phyloP scores from a whole-genome alignment of 2,113 vertebrate genomes.

The Mohoua ochrocephala region DNA sequence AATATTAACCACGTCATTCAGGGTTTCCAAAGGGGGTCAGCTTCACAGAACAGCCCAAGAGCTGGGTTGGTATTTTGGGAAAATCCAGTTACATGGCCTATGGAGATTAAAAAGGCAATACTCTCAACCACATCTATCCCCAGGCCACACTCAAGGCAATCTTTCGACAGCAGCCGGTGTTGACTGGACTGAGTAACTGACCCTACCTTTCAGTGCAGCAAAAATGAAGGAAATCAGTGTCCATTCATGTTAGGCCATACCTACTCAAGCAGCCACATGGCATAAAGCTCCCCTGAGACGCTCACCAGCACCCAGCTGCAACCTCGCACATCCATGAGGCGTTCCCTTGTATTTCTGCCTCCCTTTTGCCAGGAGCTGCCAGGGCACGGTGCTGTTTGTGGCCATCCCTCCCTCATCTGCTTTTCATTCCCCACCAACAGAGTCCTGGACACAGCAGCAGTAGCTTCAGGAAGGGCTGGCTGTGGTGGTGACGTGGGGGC shows the following conservation, averaged over 20 bases:
- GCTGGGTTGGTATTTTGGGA: background rate
- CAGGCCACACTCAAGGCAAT: background rate
- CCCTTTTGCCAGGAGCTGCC: background rate
- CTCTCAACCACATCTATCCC: background rate
- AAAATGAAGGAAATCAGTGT: background rate
- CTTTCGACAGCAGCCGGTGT: background rate
- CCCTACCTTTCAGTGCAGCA: background rate
- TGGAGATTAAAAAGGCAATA: background rate
- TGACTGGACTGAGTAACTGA: background rate
- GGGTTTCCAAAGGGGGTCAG: background rate
- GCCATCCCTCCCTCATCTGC: background rate
- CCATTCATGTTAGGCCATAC: background rate
- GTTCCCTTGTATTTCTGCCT: background rate
- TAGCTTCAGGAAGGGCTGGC: background rate
- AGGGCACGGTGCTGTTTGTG: background rate
- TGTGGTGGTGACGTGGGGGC: rapidly evolving
- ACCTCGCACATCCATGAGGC: rapidly evolving
- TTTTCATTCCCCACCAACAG: background rate
- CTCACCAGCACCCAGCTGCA: background rate
- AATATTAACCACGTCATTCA: background rate
- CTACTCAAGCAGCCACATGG: background rate
- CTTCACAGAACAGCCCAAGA: background rate
- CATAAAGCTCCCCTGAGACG: background rate
- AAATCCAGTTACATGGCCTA: background rate
- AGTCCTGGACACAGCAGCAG: background rate